Evolutionary conservation across 2,113 vertebrate genomes (phyloP), one percentile per base, ranked within the genome.

Genomic region (Gymnarchus niloticus): DNA sequence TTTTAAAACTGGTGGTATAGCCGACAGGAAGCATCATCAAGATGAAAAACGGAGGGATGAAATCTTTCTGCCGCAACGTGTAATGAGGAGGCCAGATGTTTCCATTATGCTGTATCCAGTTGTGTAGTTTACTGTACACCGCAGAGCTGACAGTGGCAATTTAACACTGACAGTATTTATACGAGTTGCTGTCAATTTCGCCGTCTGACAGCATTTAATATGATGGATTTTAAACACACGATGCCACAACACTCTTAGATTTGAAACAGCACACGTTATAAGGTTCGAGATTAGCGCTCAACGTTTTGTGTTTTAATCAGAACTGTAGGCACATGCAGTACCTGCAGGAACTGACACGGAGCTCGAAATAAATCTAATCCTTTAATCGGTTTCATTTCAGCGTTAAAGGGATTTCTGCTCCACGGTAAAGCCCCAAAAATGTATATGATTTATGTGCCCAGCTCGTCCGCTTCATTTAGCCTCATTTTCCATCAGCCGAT

Each of bases 391-490:
- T 86, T 86, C 89, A 90, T 88, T 87, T 91, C 85, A n/a, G n/a
- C 56, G 44, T 65, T 61, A 51, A 84, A 85, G 80, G 84, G 76
- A 90, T 85, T 90, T 90, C 87, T 87, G 87, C 89, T 86, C 88
- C 86, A 91, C 91, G 86, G 41, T 84, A 85, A 89, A 90, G 37
- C 41, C 89, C 90, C 89, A 91, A 90, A 83, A 87, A 86, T 84
- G 89, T 85, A 86, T 92, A 91, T 91, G 89, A 90, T 87, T 41
- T 57, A 87, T 37, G 87, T 86, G 88, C 90, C 92, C 91, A 92
- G 93, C 90, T 91, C 88, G 88, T 81, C 69, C 54, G 69, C 87
- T 89, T 90, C 88, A 91, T 82, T 92, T 91, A 90, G 90, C 88
- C 91, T 86, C 85, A 87, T 87, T 88, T 54, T 82, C 87, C 90